phyloP scores from a whole-genome alignment of 53 echinoderm and acorn worm genomes.

The Apostichopus leukothele region DNA sequence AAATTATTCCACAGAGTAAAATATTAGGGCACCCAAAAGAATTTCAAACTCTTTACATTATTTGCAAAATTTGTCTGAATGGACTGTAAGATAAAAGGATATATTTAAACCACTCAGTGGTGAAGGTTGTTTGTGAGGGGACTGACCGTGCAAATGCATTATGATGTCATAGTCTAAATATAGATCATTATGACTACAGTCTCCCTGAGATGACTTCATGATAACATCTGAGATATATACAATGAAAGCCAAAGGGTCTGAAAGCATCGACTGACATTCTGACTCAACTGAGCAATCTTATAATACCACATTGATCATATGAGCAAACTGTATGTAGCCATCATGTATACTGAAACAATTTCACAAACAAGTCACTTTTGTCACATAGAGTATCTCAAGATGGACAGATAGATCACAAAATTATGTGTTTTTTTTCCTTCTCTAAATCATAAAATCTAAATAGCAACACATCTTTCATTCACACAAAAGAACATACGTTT shows the following conservation, averaged over 20 bases:
- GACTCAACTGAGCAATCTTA: no score
- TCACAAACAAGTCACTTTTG: no score
- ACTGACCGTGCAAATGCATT: conserved; percentile 12
- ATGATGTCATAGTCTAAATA: conserved; percentile 29
- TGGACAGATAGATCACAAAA: no score
- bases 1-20: neutral
- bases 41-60: neutral
- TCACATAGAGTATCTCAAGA: no score
- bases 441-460: no score
- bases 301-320: no score
- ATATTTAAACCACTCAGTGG: neutral
- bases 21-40: conserved; percentile 2
- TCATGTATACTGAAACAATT: no score
- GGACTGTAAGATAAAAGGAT: neutral
- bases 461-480: no score
- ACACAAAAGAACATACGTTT: no score
- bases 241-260: neutral
- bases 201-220: neutral
- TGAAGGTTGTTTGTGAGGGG: conserved; percentile 16
- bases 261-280: neutral
- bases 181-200: neutral
- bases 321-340: no score
- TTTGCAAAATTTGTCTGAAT: neutral
- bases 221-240: neutral
- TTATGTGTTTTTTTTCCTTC: no score